Base-by-base conservation (phyloP, 2,888 invertebrate genomes). In the Drosophila pseudotalamancana region DNA sequence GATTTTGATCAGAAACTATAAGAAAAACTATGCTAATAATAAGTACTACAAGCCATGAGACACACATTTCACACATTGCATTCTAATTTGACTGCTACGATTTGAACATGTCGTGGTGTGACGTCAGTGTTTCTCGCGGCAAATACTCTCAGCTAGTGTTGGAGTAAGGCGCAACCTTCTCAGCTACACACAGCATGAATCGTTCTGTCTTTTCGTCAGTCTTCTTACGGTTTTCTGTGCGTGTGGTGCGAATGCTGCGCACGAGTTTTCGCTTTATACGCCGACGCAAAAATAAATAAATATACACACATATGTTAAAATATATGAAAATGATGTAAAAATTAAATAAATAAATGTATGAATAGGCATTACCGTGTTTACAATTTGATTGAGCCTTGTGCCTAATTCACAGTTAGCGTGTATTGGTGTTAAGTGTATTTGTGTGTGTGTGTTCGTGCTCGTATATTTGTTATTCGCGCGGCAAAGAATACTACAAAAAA, bases 381-480 rank as follows among this genome's bases (percentile, higher is more conserved):
- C 71, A 59, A 55, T 57, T 55, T 64, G 48, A 35, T 51, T 29
- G 55, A 75, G 72, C 72, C 71, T 76, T 72, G 72, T 54, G 72
- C 72, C 60, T 56, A 65, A 72, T 76, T 71, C 51, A 12, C 39
- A 40, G 53, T 54, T 35, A 29, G 27, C 35, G n/a, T 42, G 76
- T 53, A 31, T 64, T 71, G 34, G 72, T 65, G 77, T 40, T 65
- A 60, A 50, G 42, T 71, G 66, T 46, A 40, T 53, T 37, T 12
- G 35, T 39, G 34, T 32, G 50, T 34, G 49, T 64, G 34, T 51
- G 40, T 45, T 48, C 45, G 46, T 31, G 19, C 35, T 42, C 27
- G 49, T 31, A 59, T 55, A 62, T 72, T 57, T 66, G 77, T 67
- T 73, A 77, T 60, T 68, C 69, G 74, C 74, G 78, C 78, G 74